These are phyloP conservation scores for Cotesia vestalis DNA, from an alignment of 1,140 invertebrate genomes.

Conservation along the genomic window DNA sequence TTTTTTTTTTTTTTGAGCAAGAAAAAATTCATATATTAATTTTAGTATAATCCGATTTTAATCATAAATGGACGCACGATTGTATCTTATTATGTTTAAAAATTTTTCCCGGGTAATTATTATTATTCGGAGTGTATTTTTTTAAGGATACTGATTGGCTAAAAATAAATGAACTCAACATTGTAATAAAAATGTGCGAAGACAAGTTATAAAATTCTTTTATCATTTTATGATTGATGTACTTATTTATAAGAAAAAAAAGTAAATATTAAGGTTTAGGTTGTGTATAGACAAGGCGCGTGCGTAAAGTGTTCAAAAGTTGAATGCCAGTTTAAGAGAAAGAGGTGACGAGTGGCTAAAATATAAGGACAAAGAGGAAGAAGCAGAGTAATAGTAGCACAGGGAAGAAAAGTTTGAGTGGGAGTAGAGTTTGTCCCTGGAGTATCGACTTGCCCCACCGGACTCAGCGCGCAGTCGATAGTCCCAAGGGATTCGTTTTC, in stretches of 20 bases:
- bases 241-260: neutral
- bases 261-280: neutral
- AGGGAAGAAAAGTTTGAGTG: constrained; percentile 40
- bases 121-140: too few relatives aligned
- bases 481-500: constrained; percentile 60
- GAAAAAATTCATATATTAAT: too few relatives aligned
- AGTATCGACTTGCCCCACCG: constrained; percentile 66
- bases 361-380: constrained; percentile 28
- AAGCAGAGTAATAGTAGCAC: constrained; percentile 32
- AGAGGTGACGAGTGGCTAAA: constrained; percentile 14
- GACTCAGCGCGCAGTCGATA: constrained; percentile 63
- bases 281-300: constrained; percentile 4
- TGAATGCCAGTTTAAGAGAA: constrained; percentile 54
- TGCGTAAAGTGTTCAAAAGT: constrained; percentile 24
- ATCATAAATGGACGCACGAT: too few relatives aligned
- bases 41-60: too few relatives aligned
- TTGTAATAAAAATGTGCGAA: too few relatives aligned
- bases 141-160: too few relatives aligned
- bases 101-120: too few relatives aligned
- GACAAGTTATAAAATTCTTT: too few relatives aligned
- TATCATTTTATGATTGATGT: too few relatives aligned
- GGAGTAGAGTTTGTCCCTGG: constrained; percentile 55
- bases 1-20: too few relatives aligned
- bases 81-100: too few relatives aligned
- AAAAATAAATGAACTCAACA: too few relatives aligned